A percentile compares a stretch with the other conserved stretches of the same genome.
These are phyloP conservation scores for Drosophila siamana DNA, from an alignment of 2,888 invertebrate species.

Conservation along the genomic window DNA sequence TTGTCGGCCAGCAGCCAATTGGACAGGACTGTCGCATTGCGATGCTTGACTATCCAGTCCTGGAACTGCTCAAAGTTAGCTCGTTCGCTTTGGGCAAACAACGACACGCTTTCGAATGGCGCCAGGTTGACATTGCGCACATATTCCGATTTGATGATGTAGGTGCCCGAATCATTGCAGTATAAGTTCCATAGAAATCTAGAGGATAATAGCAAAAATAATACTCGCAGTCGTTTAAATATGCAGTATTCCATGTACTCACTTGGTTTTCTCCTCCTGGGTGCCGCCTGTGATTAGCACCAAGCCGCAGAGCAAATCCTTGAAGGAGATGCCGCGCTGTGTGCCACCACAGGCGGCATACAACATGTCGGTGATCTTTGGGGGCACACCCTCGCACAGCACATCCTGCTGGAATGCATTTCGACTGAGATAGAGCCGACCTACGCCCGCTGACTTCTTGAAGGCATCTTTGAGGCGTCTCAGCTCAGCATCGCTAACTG, in stretches of 20 bases:
- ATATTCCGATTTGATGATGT: conserved; percentile 91
- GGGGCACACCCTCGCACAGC: conserved; percentile 93
- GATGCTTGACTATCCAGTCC: conserved; percentile 91
- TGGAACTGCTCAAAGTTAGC: conserved; percentile 91
- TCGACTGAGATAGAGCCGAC: conserved; percentile 89
- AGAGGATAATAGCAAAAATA: background rate
- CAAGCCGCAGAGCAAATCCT: conserved; percentile 93
- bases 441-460: conserved; percentile 92
- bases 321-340: conserved; percentile 91
- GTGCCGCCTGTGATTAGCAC: conserved; percentile 94
- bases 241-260: conserved; percentile 8
- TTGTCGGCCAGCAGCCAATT: conserved; percentile 92
- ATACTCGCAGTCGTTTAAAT: background rate
- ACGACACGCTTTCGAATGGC: conserved; percentile 80
- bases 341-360: conserved; percentile 94
- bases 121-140: conserved; percentile 87
- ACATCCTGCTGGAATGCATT: conserved; percentile 94
- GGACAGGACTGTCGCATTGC: conserved; percentile 91
- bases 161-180: conserved; percentile 91
- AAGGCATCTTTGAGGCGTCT: conserved; percentile 95
- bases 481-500: conserved; percentile 93
- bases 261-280: conserved; percentile 92
- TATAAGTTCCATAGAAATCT: conserved; percentile 94
- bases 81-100: conserved; percentile 86
- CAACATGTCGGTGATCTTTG: conserved; percentile 92